Percentiles rank a stretch among this genome's conserved stretches.
Evolutionary conservation across 2,113 vertebrate species (phyloP).

Genomic region (Rafetus swinhoei): DNA sequence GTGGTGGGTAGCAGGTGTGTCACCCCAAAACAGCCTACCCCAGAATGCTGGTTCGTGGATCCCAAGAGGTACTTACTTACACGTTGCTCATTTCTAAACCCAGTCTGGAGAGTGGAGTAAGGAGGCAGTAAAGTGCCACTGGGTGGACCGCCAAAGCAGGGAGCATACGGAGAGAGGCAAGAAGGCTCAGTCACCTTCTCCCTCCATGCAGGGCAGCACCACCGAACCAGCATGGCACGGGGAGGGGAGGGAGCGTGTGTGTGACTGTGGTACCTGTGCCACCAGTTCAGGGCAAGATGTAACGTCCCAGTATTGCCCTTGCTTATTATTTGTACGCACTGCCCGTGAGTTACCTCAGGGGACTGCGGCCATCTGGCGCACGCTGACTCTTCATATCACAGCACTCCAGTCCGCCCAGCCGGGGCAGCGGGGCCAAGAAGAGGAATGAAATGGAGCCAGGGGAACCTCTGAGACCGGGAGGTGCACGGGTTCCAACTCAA

Average conservation of each 20-base stretch:
- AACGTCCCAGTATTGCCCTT: background rate
- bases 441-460: background rate
- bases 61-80: background rate
- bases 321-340: background rate
- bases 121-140: background rate
- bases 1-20: background rate
- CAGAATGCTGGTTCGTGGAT: background rate
- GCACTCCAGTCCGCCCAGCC: background rate
- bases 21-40: background rate
- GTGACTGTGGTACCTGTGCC: accelerated
- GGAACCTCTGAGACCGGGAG: background rate
- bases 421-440: background rate
- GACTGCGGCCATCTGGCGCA: background rate
- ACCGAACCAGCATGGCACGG: accelerated
- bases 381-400: background rate
- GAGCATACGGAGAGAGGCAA: background rate
- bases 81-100: background rate
- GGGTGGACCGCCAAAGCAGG: too few relatives aligned
- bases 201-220: accelerated
- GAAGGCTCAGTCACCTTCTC: accelerated
- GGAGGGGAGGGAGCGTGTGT: background rate
- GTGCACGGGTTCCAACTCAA: background rate
- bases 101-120: background rate
- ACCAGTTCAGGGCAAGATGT: background rate
- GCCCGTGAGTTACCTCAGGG: background rate